Percentiles rank a stretch among this genome's conserved stretches.
These are phyloP conservation scores for Pseudorectes ferrugineus DNA, from an alignment of 2,113 vertebrate genomes.

Conservation along the genomic window DNA sequence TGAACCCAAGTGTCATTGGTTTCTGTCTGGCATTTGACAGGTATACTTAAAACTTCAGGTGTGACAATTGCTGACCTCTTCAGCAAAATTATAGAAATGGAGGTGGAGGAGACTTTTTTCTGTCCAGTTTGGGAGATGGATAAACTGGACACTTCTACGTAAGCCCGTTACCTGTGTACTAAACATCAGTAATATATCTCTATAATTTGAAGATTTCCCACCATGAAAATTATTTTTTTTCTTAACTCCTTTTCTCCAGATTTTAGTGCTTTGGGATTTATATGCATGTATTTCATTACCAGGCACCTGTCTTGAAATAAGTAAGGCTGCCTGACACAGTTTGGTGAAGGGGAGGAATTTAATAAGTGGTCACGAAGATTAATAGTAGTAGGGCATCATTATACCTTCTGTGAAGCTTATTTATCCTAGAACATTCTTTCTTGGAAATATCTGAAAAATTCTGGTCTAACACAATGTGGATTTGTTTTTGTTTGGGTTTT, in stretches of 20 bases:
- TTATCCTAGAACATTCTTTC: neutral
- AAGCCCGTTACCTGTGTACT: neutral
- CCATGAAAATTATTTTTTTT: neutral
- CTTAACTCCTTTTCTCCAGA: neutral
- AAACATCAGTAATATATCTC: neutral
- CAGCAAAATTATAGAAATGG: neutral
- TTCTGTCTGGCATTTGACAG: neutral
- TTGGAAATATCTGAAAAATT: neutral
- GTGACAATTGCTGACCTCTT: neutral
- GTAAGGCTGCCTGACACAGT: neutral
- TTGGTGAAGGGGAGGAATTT: neutral
- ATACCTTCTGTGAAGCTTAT: neutral
- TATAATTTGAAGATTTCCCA: neutral
- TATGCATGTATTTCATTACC: neutral
- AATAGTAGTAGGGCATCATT: neutral
- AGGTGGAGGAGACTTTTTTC: neutral
- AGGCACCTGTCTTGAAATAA: neutral
- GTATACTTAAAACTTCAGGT: neutral
- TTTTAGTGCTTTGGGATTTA: neutral
- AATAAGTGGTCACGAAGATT: neutral
- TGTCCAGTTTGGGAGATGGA: neutral
- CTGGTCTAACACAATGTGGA: neutral
- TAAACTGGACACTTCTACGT: neutral
- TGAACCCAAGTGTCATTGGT: neutral
- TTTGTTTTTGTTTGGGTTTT: neutral